A percentile compares a stretch with the other conserved stretches of the same genome.
These are phyloP conservation scores for Todus mexicanus DNA, from an alignment of 2,797 vertebrate species.

Conservation along the genomic window DNA sequence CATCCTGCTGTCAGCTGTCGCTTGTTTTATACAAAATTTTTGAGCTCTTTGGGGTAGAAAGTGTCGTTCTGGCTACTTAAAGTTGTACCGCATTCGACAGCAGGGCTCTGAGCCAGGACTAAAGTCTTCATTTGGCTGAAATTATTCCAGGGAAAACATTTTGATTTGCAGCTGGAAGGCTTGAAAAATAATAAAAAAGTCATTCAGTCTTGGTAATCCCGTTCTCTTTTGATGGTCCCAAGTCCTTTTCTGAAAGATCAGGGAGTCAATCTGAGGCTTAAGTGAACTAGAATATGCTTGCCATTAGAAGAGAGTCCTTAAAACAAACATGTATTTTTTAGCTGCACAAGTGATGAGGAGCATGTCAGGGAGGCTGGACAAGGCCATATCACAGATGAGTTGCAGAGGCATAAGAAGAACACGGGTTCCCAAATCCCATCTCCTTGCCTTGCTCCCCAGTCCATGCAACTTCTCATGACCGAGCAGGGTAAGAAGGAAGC, in stretches of 20 bases:
- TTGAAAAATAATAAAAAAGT: neutral
- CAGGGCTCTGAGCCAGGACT: neutral
- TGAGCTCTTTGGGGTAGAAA: neutral
- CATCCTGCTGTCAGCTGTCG: neutral
- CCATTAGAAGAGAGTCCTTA: neutral
- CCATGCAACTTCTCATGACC: neutral
- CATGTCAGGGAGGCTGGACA: neutral
- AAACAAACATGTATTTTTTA: neutral
- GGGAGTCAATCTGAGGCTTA: neutral
- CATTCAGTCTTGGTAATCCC: neutral
- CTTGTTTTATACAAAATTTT: neutral
- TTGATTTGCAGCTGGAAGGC: neutral
- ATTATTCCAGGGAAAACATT: neutral
- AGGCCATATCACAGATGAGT: rapidly evolving
- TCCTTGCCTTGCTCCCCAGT: neutral
- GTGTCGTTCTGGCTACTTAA: neutral
- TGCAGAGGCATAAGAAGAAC: neutral
- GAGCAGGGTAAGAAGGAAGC: neutral
- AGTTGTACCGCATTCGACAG: neutral
- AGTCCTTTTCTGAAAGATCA: neutral
- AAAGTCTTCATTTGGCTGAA: neutral
- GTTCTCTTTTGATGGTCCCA: neutral
- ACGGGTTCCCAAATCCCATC: neutral
- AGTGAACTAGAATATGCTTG: neutral
- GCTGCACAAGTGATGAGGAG: rapidly evolving